Evolutionary conservation across 2,888 invertebrate species (phyloP), one percentile per base, ranked within the genome.

Genomic region (Cynaeus angustus): DNA sequence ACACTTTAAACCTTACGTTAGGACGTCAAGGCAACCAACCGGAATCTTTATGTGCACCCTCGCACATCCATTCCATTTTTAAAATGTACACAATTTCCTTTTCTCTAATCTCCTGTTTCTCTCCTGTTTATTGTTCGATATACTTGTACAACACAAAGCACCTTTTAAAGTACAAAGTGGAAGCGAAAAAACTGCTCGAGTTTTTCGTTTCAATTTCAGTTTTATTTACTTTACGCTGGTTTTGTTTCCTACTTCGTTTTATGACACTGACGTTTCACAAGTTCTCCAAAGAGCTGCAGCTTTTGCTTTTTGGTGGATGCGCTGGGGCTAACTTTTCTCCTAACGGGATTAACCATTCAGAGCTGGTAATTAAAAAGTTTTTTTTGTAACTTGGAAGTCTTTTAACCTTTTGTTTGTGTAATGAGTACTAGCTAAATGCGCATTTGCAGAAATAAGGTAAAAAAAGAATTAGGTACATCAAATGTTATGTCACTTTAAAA

Each of bases 1-100:
- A 69, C 70, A 74, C 73, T 76, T 73, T 73, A 71, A 73, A 59
- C 59, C 59, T 59, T 45, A 59, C 33, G 59, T 50, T 38, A 13
- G 62, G 14, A 62, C 62, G 62, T 53, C 64, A 64, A 64, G 52
- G 64, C 64, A 30, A 28, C 64, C 52, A 48, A 53, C 64, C 64
- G 64, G 64, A 64, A 64, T 64, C 64, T 52, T 64, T 64, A 62
- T 21, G 41, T 41, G 56, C 10, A 26, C 53, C 37, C 33, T 37
- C 10, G 53, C 21, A 21, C 6, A 14, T 41, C 13, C 38, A 55
- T 55, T 45, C 56, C 26, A 12, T 58, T 58, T 58, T 58, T 58
- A 43, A 58, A 58, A 58, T 43, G 43, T 58, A 59, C 45, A 45
- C 59, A 59, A 46, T 59, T 59, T 43, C 41, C 45, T 58, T 58